Percentiles rank a stretch among this genome's conserved stretches.
phyloP scores from a whole-genome alignment of 2,797 vertebrate genomes.

The Gorsachius magnificus region DNA sequence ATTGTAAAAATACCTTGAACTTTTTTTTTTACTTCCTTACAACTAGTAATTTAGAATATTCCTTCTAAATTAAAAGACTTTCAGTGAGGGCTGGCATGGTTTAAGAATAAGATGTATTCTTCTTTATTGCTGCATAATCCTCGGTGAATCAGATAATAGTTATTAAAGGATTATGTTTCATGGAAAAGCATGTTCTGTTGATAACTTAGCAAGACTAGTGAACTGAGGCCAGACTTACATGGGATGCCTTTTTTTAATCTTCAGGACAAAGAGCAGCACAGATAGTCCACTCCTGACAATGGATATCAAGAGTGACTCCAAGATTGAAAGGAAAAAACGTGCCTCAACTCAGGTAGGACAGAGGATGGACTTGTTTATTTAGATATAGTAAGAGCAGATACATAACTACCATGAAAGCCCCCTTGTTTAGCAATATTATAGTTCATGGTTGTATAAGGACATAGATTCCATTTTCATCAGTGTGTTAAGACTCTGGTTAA shows the following conservation, averaged over 20 bases:
- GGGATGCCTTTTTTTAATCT: constrained; percentile 25
- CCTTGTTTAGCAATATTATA: background rate
- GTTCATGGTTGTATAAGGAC: background rate
- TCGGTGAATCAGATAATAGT: background rate
- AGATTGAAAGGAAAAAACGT: constrained; percentile 88
- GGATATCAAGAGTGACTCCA: constrained; percentile 82
- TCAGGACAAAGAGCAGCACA: constrained; percentile 85
- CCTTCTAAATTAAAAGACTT: background rate
- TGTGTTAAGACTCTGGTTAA: background rate
- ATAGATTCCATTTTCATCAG: background rate
- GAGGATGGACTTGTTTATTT: background rate
- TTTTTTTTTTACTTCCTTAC: background rate
- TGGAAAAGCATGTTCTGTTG: background rate
- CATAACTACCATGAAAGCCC: background rate
- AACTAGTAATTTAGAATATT: background rate
- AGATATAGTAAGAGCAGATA: background rate
- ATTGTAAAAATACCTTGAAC: background rate
- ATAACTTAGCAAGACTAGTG: background rate
- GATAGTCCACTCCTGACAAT: constrained; percentile 79
- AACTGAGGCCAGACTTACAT: background rate
- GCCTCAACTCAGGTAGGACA: constrained; percentile 85
- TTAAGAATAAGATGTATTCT: background rate
- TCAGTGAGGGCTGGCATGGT: background rate
- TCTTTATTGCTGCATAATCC: background rate
- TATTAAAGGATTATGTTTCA: background rate